phyloP scores from a whole-genome alignment of 1,140 invertebrate genomes.

The Ectropis grisescens region DNA sequence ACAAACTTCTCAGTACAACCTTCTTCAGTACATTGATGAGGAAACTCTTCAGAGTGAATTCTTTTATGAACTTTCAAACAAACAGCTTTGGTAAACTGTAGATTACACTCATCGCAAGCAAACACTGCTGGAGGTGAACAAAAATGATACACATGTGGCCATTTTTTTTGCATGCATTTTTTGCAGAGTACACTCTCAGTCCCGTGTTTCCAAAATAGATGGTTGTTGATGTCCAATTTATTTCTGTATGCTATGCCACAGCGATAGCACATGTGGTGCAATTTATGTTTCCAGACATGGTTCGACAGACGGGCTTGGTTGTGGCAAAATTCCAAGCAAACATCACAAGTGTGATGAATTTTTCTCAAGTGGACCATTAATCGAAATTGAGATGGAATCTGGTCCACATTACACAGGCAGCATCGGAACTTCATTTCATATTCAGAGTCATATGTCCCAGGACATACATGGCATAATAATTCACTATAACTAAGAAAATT shows the following conservation, averaged over 20 bases:
- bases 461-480: constrained; percentile 86
- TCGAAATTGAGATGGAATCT: constrained; percentile 85
- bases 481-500: constrained; percentile 90
- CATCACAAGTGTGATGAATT: constrained; percentile 85
- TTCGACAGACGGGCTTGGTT: constrained; percentile 84
- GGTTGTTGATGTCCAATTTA: constrained; percentile 88
- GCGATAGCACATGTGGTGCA: constrained; percentile 87
- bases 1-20: constrained; percentile 83
- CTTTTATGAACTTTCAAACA: constrained; percentile 86
- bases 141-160: constrained; percentile 92
- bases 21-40: constrained; percentile 78
- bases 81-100: constrained; percentile 81
- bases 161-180: constrained; percentile 88
- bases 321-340: constrained; percentile 84
- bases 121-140: constrained; percentile 84
- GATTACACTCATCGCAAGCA: constrained; percentile 84
- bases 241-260: constrained; percentile 88
- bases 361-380: constrained; percentile 89
- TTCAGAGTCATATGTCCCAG: constrained; percentile 78
- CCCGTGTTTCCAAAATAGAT: constrained; percentile 92
- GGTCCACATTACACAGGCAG: constrained; percentile 79
- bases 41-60: constrained; percentile 78
- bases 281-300: constrained; percentile 90
- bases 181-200: constrained; percentile 89
- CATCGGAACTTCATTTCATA: constrained; percentile 76